phyloP scores from a whole-genome alignment of 2,888 invertebrate species.

The Sicus ferrugineus region DNA sequence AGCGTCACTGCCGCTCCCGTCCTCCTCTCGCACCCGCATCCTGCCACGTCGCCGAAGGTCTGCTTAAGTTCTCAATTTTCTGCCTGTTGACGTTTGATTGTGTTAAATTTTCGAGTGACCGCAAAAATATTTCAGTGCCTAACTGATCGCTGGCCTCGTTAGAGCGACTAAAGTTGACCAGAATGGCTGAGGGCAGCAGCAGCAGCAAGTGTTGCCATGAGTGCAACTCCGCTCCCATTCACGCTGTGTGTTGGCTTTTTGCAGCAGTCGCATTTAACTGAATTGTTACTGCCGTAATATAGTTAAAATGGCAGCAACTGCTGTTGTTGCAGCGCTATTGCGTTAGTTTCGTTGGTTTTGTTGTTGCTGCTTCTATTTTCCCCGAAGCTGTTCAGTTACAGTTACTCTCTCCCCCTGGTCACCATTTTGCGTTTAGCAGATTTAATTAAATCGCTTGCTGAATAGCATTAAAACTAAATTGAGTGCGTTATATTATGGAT shows the following conservation, averaged over 20 bases:
- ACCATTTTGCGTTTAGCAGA: neutral
- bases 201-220: neutral
- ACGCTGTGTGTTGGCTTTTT: slow-evolving; percentile 4
- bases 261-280: slow-evolving; percentile 21
- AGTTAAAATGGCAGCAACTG: slow-evolving; percentile 10
- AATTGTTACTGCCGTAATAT: slow-evolving; percentile 27
- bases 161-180: neutral
- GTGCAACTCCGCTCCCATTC: neutral
- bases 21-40: neutral
- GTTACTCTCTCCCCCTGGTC: neutral
- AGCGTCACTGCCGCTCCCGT: neutral
- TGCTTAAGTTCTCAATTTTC: slow-evolving; percentile 25
- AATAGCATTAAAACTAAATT: neutral
- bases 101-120: slow-evolving; percentile 18
- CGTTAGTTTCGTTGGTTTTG: neutral
- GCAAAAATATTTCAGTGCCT: slow-evolving; percentile 21
- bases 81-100: slow-evolving; percentile 28
- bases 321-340: slow-evolving; percentile 12
- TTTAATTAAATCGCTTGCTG: neutral
- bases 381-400: neutral
- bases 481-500: neutral
- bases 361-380: neutral
- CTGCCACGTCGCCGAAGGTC: neutral
- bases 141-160: slow-evolving; percentile 23
- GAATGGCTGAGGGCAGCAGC: neutral